A percentile compares a stretch with the other conserved stretches of the same genome.
phyloP scores from a whole-genome alignment of 2,888 invertebrate species.

The Plebejus anna region DNA sequence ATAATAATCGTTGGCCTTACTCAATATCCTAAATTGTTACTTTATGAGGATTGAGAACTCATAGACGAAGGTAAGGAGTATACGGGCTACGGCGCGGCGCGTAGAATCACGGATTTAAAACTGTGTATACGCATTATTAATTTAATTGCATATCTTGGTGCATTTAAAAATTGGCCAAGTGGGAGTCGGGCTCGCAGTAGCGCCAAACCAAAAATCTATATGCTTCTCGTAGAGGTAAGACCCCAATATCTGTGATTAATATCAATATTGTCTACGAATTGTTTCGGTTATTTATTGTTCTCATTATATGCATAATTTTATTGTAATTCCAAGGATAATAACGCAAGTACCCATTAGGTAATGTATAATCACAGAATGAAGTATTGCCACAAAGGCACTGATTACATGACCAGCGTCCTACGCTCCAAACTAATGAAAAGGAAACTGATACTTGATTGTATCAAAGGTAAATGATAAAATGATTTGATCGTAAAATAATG shows the following conservation, averaged over 20 bases:
- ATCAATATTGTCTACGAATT: background rate
- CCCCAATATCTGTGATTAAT: background rate
- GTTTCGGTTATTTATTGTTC: background rate
- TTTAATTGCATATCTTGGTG: too few relatives aligned
- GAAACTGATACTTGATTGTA: slow-evolving; percentile 24
- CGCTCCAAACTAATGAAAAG: slow-evolving; percentile 23
- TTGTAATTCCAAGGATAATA: slow-evolving; percentile 17
- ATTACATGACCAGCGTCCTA: slow-evolving; percentile 23
- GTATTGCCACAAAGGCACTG: slow-evolving; percentile 25
- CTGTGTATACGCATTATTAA: too few relatives aligned
- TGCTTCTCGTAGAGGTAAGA: background rate
- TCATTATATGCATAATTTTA: slow-evolving; percentile 7
- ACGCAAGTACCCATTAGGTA: slow-evolving; percentile 10
- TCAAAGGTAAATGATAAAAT: slow-evolving; percentile 23
- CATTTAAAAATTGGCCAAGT: too few relatives aligned
- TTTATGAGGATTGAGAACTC: too few relatives aligned
- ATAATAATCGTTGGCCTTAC: too few relatives aligned
- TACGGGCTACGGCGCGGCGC: too few relatives aligned
- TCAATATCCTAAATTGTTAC: too few relatives aligned
- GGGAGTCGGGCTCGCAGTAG: too few relatives aligned
- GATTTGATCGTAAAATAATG: slow-evolving; percentile 24
- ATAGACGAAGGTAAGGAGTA: too few relatives aligned
- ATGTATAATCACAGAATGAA: slow-evolving; percentile 23
- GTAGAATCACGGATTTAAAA: too few relatives aligned
- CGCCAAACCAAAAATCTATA: too few relatives aligned